Evolutionary conservation across 2,797 vertebrate genomes (phyloP).

Genomic region (Phylloscopus collybita): DNA sequence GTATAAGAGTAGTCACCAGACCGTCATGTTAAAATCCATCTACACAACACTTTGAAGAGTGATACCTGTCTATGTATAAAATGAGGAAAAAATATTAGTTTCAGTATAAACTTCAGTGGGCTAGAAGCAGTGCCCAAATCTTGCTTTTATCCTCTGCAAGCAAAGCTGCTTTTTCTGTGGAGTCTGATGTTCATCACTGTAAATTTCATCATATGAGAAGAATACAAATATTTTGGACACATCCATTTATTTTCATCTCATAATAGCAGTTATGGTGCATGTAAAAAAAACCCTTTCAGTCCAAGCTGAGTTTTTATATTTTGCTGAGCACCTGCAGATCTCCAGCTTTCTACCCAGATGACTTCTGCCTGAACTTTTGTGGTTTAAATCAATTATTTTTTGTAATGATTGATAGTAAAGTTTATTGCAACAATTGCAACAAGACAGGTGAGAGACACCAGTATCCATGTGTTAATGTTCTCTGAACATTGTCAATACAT

Average conservation of each 20-base stretch:
- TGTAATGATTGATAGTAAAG: not conserved
- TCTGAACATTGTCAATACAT: accelerated
- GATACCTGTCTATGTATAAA: not conserved
- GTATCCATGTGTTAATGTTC: not conserved
- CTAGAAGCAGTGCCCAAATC: not conserved
- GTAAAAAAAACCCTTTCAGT: not conserved
- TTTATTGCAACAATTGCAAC: not conserved
- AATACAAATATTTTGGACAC: not conserved
- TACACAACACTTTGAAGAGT: slow-evolving; percentile 16
- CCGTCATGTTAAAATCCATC: not conserved
- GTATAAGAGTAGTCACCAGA: not conserved
- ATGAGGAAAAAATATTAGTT: not conserved
- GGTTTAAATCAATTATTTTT: not conserved
- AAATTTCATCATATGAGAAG: not conserved
- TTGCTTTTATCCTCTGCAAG: not conserved
- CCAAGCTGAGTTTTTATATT: not conserved
- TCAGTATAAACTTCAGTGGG: not conserved
- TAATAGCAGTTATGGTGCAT: not conserved
- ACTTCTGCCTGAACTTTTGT: not conserved
- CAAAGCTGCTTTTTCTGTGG: not conserved
- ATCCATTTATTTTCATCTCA: not conserved
- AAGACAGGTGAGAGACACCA: not conserved
- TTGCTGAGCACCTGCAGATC: not conserved
- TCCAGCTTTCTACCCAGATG: not conserved
- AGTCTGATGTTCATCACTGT: not conserved